These are phyloP conservation scores for Caenorhabditis macrosperma DNA, from an alignment of 2,888 invertebrate genomes.

Conservation along the genomic window DNA sequence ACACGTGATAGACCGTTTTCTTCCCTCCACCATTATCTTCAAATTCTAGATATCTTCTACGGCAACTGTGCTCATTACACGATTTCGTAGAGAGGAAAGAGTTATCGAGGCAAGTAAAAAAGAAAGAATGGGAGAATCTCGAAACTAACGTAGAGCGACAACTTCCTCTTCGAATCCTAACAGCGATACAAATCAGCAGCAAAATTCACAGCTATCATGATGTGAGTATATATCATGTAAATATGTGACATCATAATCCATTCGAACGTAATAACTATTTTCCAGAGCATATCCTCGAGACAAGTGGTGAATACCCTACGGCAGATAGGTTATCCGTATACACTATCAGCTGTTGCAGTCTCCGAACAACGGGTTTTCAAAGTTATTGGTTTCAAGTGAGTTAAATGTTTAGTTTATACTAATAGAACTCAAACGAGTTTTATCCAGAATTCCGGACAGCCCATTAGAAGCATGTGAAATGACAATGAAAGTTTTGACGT, in stretches of 20 bases:
- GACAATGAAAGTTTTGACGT: conserved; percentile 44
- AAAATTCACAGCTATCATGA: conserved; percentile 81
- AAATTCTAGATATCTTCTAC: conserved; percentile 65
- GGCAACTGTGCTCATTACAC: conserved; percentile 59
- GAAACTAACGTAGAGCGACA: conserved; percentile 78
- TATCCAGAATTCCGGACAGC: conserved; percentile 53
- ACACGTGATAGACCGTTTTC: not conserved
- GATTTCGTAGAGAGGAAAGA: conserved; percentile 56
- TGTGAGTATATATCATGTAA: conserved; percentile 67
- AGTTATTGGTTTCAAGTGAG: conserved; percentile 45
- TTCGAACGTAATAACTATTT: not conserved
- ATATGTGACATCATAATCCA: not conserved
- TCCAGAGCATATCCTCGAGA: conserved; percentile 79
- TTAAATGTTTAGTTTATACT: not conserved
- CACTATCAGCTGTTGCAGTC: conserved; percentile 80
- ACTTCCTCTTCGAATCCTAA: conserved; percentile 80
- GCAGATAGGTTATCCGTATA: conserved; percentile 80
- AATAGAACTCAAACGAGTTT: too few species aligned
- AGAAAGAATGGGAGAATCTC: conserved; percentile 72
- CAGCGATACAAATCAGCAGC: conserved; percentile 82
- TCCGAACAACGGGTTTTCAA: conserved; percentile 80
- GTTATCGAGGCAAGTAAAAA: conserved; percentile 11
- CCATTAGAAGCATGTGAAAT: conserved; percentile 54
- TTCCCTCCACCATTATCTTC: not conserved
- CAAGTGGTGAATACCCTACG: conserved; percentile 78